A percentile compares a stretch with the other conserved stretches of the same genome.
These are phyloP conservation scores for Athalia rosae DNA, from an alignment of 2,888 invertebrate species.

Conservation along the genomic window DNA sequence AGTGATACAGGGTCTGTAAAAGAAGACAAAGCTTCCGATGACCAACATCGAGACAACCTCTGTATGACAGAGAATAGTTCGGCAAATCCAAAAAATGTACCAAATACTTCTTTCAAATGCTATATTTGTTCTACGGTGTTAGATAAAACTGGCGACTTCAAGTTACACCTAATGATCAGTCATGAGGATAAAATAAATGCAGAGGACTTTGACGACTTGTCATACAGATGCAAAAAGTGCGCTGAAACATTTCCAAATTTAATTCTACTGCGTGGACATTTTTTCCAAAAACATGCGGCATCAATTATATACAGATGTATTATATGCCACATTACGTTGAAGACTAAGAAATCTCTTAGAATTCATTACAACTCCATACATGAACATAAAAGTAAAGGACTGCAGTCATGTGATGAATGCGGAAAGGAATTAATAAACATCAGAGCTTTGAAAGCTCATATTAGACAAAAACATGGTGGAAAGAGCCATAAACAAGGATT, in stretches of 20 bases:
- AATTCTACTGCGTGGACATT: constrained; percentile 27
- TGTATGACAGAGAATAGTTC: background rate
- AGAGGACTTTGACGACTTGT: constrained; percentile 39
- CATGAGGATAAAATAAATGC: constrained; percentile 27
- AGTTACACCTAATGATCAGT: constrained; percentile 17
- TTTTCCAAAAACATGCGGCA: constrained; percentile 27
- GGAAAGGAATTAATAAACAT: constrained; percentile 32
- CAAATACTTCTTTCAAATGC: constrained; percentile 33
- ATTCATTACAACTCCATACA: constrained; percentile 36
- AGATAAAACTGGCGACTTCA: constrained; percentile 12
- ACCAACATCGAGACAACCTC: background rate
- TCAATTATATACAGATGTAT: constrained; percentile 39
- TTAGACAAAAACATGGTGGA: constrained; percentile 43
- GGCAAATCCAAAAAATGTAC: background rate
- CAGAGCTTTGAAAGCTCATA: constrained; percentile 38
- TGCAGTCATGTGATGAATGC: constrained; percentile 31
- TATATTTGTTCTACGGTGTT: constrained; percentile 37
- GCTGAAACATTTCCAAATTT: constrained; percentile 36
- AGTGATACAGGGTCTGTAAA: background rate
- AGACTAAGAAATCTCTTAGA: constrained; percentile 34
- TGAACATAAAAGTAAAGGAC: background rate
- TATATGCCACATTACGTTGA: constrained; percentile 34
- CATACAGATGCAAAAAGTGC: constrained; percentile 44
- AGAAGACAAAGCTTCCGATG: background rate
- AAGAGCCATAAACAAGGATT: constrained; percentile 61